Conservation (phyloP, 1,140 invertebrate genomes). For the Magallana angulata region DNA sequence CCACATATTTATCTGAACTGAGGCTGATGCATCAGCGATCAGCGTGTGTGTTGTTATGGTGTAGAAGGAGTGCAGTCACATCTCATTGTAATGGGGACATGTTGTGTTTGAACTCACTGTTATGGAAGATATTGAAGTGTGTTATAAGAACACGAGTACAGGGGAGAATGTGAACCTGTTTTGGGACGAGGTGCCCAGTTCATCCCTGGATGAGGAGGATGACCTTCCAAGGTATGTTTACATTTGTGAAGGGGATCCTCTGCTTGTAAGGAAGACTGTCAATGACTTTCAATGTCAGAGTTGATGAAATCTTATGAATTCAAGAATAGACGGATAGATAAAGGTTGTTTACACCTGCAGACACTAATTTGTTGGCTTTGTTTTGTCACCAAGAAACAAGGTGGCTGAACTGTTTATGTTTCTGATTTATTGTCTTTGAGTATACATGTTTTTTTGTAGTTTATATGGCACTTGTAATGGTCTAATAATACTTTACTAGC, state of each 20-base stretch:
- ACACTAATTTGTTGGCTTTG: slow-evolving; percentile 24
- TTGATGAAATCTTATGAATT: neutral
- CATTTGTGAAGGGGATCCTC: neutral
- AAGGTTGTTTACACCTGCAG: neutral
- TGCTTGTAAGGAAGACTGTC: neutral
- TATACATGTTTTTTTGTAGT: neutral
- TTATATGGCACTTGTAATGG: no score
- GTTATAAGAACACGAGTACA: slow-evolving; percentile 50
- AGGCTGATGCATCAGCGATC: slow-evolving; percentile 4
- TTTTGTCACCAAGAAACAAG: slow-evolving; percentile 27
- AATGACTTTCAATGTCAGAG: slow-evolving; percentile 8
- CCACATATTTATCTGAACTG: slow-evolving; percentile 31
- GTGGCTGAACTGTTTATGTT: neutral
- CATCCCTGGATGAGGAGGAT: neutral
- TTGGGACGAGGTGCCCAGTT: slow-evolving; percentile 41
- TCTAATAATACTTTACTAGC: no score
- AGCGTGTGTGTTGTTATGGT: slow-evolving; percentile 24
- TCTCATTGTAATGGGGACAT: slow-evolving; percentile 4
- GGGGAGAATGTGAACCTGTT: slow-evolving; percentile 59
- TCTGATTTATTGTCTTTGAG: neutral
- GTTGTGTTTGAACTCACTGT: slow-evolving; percentile 34
- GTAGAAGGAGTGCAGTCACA: slow-evolving; percentile 22
- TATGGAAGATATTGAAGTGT: slow-evolving; percentile 59
- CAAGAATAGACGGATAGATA: neutral
- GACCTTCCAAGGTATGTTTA: slow-evolving; percentile 6